These are phyloP conservation scores for Sarcoramphus papa DNA, from an alignment of 2,797 vertebrate species.

Conservation along the genomic window DNA sequence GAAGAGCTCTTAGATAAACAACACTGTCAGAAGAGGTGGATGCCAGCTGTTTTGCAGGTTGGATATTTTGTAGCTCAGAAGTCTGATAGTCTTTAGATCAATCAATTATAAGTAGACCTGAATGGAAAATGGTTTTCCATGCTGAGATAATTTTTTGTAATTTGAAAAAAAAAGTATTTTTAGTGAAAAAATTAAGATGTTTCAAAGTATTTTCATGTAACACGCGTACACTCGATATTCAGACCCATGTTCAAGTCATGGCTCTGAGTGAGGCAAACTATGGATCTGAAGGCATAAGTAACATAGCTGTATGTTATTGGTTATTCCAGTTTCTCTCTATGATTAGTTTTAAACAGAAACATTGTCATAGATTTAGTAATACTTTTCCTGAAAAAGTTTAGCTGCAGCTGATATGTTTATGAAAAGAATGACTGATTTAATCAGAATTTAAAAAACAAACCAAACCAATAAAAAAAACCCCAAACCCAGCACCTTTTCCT, in stretches of 20 bases:
- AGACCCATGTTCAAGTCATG: neutral
- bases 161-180: neutral
- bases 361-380: neutral
- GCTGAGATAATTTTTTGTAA: neutral
- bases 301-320: neutral
- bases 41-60: neutral
- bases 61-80: neutral
- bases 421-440: neutral
- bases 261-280: neutral
- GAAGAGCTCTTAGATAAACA: neutral
- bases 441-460: neutral
- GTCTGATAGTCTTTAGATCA: neutral
- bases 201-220: neutral
- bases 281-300: neutral
- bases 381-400: neutral
- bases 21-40: neutral
- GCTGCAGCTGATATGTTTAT: neutral
- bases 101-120: neutral
- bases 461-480: accelerated
- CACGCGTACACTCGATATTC: neutral
- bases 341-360: neutral
- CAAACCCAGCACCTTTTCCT: neutral
- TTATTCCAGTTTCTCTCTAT: neutral
- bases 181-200: neutral
- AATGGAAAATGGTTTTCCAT: neutral